phyloP scores from a whole-genome alignment of 1,140 invertebrate species.

The Lithobius niger region DNA sequence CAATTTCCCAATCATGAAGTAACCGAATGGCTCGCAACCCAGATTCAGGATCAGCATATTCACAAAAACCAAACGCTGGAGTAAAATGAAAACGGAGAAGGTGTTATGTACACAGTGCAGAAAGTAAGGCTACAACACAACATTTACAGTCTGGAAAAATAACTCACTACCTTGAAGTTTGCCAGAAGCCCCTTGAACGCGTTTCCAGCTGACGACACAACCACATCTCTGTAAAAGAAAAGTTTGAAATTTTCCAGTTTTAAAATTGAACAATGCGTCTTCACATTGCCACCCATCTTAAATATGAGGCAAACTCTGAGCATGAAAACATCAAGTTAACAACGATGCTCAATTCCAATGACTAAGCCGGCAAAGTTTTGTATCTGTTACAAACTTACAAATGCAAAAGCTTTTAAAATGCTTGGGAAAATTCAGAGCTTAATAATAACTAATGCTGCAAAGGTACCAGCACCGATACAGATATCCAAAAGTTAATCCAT shows the following conservation, averaged over 20 bases:
- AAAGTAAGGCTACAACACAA: background rate
- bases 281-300: conserved; percentile 4
- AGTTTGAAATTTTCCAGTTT: background rate
- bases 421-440: too few species aligned
- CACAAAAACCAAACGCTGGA: conserved; percentile 93
- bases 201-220: conserved; percentile 88
- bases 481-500: too few species aligned
- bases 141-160: conserved; percentile 1
- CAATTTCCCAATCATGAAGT: conserved; percentile 85
- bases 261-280: too few species aligned
- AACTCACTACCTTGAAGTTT: conserved; percentile 39
- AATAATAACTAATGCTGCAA: too few species aligned
- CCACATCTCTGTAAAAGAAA: conserved; percentile 49
- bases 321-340: too few species aligned
- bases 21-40: conserved; percentile 85
- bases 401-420: too few species aligned
- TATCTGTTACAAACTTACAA: too few species aligned
- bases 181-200: conserved; percentile 67
- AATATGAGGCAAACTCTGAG: background rate
- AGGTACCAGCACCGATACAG: too few species aligned
- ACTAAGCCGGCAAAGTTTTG: too few species aligned
- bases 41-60: conserved; percentile 85
- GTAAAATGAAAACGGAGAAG: conserved; percentile 12
- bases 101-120: background rate
- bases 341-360: too few species aligned